Evolutionary conservation across 2,797 vertebrate genomes (phyloP).

Genomic region (Carduelis carduelis): DNA sequence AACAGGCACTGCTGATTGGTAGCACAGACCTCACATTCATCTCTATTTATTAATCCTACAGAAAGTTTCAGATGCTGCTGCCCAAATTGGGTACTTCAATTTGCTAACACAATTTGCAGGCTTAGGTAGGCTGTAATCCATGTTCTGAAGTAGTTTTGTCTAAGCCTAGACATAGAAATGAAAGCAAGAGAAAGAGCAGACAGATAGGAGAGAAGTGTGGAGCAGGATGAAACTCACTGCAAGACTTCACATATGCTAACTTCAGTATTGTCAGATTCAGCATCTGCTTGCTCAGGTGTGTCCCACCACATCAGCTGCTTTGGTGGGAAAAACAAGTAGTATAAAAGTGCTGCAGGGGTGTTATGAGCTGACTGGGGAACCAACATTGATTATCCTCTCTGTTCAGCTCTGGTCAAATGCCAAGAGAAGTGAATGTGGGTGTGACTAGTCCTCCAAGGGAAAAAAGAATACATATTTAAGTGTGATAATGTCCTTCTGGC

Average conservation of each 20-base stretch:
- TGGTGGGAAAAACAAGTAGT: not conserved
- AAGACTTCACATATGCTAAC: not conserved
- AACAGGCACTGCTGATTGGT: not conserved
- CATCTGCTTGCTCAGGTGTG: not conserved
- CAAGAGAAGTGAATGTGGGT: not conserved
- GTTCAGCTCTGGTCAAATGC: not conserved
- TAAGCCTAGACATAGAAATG: not conserved
- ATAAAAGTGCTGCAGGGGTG: not conserved
- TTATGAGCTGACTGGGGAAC: not conserved
- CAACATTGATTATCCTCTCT: not conserved
- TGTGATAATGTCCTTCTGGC: not conserved
- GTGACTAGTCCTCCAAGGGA: not conserved
- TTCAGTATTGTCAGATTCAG: not conserved
- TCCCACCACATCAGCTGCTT: not conserved
- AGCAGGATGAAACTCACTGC: not conserved
- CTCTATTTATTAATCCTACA: not conserved
- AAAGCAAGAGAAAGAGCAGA: not conserved
- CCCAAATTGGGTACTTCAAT: not conserved
- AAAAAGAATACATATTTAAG: not conserved
- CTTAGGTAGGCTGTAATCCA: not conserved
- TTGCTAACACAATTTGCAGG: not conserved
- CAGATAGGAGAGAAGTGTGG: not conserved
- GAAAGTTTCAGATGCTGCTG: not conserved
- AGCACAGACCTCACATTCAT: not conserved
- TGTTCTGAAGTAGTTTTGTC: not conserved